A percentile compares a stretch with the other conserved stretches of the same genome.
Evolutionary conservation across 92 coral and sea anemone genomes (phyloP).

Genomic region (Porites divaricata): DNA sequence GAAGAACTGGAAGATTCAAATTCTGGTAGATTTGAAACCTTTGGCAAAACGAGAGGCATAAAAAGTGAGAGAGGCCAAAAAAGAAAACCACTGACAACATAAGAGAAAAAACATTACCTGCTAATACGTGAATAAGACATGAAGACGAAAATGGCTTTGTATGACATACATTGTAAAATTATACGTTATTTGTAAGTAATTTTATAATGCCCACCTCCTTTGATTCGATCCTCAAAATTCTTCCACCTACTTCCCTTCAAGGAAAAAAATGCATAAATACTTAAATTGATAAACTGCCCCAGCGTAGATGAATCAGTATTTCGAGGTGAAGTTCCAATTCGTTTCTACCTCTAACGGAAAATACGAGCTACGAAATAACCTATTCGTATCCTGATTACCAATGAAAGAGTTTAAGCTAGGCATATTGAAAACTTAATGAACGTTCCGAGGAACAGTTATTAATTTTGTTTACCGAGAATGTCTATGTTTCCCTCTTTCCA

Average conservation of each 20-base stretch:
- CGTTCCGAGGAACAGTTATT: too few relatives aligned
- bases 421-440: too few relatives aligned
- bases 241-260: constrained; percentile 78
- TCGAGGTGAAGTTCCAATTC: too few relatives aligned
- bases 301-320: too few relatives aligned
- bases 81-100: not conserved
- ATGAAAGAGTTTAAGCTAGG: too few relatives aligned
- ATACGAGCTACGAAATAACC: too few relatives aligned
- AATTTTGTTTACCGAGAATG: too few relatives aligned
- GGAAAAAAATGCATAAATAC: not conserved
- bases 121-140: too few relatives aligned
- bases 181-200: too few relatives aligned
- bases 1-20: constrained; percentile 74
- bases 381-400: too few relatives aligned
- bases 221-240: constrained; percentile 71
- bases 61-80: not conserved
- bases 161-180: not conserved
- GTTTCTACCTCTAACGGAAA: too few relatives aligned
- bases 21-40: constrained; percentile 70
- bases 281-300: not conserved
- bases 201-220: constrained; percentile 55
- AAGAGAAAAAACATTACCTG: not conserved
- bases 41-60: not conserved
- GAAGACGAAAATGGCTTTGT: not conserved
- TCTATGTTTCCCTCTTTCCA: too few relatives aligned